These are phyloP conservation scores for Drosophila stalkeri DNA, from an alignment of 2,888 invertebrate species.

Conservation along the genomic window DNA sequence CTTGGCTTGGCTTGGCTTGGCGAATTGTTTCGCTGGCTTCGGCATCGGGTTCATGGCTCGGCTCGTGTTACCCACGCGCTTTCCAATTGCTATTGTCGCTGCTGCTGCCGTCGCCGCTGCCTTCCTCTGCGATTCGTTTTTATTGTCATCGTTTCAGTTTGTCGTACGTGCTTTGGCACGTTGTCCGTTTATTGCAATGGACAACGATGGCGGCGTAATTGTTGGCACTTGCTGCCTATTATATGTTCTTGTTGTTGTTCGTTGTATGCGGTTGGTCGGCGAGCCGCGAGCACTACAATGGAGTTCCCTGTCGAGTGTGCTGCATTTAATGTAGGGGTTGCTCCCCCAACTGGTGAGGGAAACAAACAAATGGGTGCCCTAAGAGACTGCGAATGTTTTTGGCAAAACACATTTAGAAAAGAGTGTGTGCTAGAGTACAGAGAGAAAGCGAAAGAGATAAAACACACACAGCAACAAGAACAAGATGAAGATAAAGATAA, in stretches of 20 bases:
- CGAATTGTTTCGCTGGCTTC: conserved; percentile 41
- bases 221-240: conserved; percentile 70
- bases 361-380: conserved; percentile 1
- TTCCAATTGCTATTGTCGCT: conserved; percentile 54
- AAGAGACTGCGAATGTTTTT: conserved; percentile 37
- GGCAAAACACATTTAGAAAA: conserved; percentile 5
- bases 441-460: background rate
- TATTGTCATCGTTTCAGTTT: conserved; percentile 77
- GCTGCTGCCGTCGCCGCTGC: background rate
- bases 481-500: no score
- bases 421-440: background rate
- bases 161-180: conserved; percentile 78
- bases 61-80: conserved; percentile 81
- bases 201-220: conserved; percentile 62
- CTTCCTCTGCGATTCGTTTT: conserved; percentile 64
- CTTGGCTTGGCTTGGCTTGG: conserved; percentile 19
- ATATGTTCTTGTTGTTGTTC: conserved; percentile 42
- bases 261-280: conserved; percentile 62
- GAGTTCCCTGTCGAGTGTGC: conserved; percentile 20
- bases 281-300: conserved; percentile 9
- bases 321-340: conserved; percentile 65
- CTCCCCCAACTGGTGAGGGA: conserved; percentile 31
- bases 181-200: conserved; percentile 73
- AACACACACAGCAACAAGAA: background rate
- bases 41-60: conserved; percentile 33